These are phyloP conservation scores for Pseudomyrmex pallidus DNA, from an alignment of 1,140 invertebrate species.

Conservation along the genomic window DNA sequence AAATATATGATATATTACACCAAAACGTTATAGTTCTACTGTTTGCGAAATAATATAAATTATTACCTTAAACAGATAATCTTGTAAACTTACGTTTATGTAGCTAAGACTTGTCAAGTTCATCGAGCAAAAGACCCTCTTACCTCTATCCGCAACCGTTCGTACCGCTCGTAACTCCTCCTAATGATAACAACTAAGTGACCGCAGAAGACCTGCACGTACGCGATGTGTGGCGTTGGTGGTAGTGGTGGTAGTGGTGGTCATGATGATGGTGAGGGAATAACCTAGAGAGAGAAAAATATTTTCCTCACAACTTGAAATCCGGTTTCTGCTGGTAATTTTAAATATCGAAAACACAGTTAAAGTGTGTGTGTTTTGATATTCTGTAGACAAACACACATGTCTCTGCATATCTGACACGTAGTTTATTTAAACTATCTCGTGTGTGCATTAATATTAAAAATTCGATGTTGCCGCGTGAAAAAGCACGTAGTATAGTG, in stretches of 20 bases:
- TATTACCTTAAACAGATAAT: slow-evolving; percentile 14
- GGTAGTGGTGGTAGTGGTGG: no score
- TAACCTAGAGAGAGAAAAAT: background rate
- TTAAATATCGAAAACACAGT: background rate
- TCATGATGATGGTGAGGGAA: no score
- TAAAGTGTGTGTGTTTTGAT: slow-evolving; percentile 24
- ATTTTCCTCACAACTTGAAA: slow-evolving; percentile 16
- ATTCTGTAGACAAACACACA: background rate
- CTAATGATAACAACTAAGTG: slow-evolving; percentile 29
- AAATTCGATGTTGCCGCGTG: slow-evolving; percentile 34
- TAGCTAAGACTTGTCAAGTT: background rate
- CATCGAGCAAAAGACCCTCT: slow-evolving; percentile 7
- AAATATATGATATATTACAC: background rate
- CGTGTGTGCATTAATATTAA: slow-evolving; percentile 16
- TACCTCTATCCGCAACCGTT: background rate
- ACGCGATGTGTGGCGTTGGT: no score
- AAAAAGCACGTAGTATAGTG: slow-evolving; percentile 18
- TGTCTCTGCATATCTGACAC: background rate
- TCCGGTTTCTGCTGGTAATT: slow-evolving; percentile 9
- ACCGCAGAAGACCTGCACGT: background rate
- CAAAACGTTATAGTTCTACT: background rate
- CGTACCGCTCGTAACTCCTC: slow-evolving; percentile 3
- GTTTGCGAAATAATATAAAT: background rate
- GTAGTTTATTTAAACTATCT: slow-evolving; percentile 20
- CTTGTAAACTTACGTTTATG: background rate